Conservation (phyloP, 2,888 invertebrate genomes). For the Autographa gamma region DNA sequence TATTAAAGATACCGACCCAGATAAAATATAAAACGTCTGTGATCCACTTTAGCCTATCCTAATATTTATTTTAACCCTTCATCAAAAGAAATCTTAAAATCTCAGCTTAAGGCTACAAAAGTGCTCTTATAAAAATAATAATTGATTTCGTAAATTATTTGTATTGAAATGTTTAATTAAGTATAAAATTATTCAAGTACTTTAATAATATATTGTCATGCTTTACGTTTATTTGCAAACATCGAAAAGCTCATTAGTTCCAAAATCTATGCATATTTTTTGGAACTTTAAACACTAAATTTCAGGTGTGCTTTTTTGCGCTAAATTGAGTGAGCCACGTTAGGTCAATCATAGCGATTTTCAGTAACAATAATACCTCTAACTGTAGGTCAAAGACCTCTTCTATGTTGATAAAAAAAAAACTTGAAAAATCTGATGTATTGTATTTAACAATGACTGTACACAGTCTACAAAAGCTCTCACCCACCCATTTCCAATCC, state of each 20-base stretch:
- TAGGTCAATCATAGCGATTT: too few relatives aligned
- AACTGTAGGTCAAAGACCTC: neutral
- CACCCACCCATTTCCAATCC: constrained; percentile 35
- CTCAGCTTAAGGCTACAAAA: constrained; percentile 33
- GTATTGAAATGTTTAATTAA: constrained; percentile 14
- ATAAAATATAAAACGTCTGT: constrained; percentile 47
- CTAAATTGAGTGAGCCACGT: too few relatives aligned
- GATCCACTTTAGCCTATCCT: constrained; percentile 51
- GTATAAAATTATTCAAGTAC: neutral
- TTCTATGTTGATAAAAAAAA: neutral
- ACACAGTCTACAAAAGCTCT: neutral
- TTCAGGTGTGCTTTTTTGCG: too few relatives aligned
- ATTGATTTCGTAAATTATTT: constrained; percentile 21
- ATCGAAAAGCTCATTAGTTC: too few relatives aligned
- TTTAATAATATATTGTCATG: too few relatives aligned
- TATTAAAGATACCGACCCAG: constrained; percentile 44
- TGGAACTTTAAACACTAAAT: too few relatives aligned
- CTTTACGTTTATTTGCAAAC: too few relatives aligned
- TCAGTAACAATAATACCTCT: too few relatives aligned
- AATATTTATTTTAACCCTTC: constrained; percentile 58
- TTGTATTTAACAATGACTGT: neutral
- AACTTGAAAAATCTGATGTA: too few relatives aligned
- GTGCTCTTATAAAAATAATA: constrained; percentile 31
- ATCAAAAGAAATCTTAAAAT: constrained; percentile 54
- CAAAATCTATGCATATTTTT: too few relatives aligned